Percentiles rank a stretch among this genome's conserved stretches.
phyloP scores from a whole-genome alignment of 2,888 invertebrate species.

The Andrena dorsata region DNA sequence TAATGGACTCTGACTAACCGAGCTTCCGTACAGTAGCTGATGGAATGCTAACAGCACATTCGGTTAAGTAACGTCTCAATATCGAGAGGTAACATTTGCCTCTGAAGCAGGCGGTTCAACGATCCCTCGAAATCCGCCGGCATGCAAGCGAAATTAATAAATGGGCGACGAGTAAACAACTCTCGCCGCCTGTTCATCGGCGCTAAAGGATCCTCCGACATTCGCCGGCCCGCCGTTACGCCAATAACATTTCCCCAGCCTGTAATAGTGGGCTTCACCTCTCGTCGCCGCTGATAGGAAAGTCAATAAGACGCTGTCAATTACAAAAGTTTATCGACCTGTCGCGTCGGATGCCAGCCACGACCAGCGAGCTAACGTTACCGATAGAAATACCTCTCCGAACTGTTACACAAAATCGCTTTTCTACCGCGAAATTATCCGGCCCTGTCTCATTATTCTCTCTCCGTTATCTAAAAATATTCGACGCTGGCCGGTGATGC shows the following conservation, averaged over 20 bases:
- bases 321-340: constrained; percentile 20
- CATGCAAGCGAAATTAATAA: constrained; percentile 10
- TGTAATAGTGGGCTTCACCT: constrained; percentile 7
- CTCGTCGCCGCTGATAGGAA: constrained; percentile 24
- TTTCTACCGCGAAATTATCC: neutral
- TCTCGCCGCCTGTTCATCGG: neutral
- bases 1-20: neutral
- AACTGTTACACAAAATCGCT: constrained; percentile 3
- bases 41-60: neutral
- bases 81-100: neutral
- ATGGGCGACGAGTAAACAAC: constrained; percentile 20
- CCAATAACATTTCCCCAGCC: constrained; percentile 12
- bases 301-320: constrained; percentile 42
- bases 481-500: too few relatives aligned
- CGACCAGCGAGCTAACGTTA: neutral
- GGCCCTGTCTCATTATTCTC: neutral
- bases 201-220: neutral
- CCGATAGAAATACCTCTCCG: neutral
- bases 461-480: too few relatives aligned
- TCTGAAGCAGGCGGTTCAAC: neutral
- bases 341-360: neutral
- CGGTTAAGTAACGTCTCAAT: constrained; percentile 3
- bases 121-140: constrained; percentile 1
- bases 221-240: neutral
- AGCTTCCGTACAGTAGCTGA: neutral